Conservation (phyloP, 1,140 invertebrate species). For the Epicauta chinensis region DNA sequence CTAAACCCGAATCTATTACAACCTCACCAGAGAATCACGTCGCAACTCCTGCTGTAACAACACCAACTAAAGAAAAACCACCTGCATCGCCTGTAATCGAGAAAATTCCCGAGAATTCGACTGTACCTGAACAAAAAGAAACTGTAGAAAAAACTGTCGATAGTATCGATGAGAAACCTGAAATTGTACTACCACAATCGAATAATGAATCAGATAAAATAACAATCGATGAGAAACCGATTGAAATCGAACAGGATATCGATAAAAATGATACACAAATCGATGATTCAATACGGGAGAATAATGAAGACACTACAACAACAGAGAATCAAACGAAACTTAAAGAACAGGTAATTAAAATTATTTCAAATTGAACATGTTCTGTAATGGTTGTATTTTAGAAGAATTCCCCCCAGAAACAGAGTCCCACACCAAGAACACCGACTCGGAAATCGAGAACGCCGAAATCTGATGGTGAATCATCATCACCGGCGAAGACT, state of each 20-base stretch:
- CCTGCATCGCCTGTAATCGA: too few relatives aligned
- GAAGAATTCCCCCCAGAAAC: not conserved
- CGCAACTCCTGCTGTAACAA: too few relatives aligned
- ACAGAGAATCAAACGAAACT: slow-evolving; percentile 7
- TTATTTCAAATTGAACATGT: too few relatives aligned
- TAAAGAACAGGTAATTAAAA: slow-evolving; percentile 3
- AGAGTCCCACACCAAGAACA: slow-evolving; percentile 24
- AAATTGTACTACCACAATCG: not conserved
- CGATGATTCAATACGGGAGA: not conserved
- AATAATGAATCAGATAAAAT: too few relatives aligned
- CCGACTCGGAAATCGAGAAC: slow-evolving; percentile 42
- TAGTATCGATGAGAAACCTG: not conserved
- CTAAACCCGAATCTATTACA: not conserved
- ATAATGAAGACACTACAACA: not conserved
- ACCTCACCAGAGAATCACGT: not conserved
- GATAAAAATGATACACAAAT: slow-evolving; percentile 1
- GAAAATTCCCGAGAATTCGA: not conserved
- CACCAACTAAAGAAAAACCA: too few relatives aligned
- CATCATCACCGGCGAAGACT: slow-evolving; percentile 41
- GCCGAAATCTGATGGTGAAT: slow-evolving; percentile 35
- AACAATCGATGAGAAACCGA: not conserved
- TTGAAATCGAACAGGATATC: not conserved
- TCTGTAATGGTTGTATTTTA: not conserved
- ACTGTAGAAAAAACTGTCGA: not conserved
- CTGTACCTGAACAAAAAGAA: slow-evolving; percentile 11